phyloP scores from a whole-genome alignment of 2,113 vertebrate species.

The Zosterops lateralis region DNA sequence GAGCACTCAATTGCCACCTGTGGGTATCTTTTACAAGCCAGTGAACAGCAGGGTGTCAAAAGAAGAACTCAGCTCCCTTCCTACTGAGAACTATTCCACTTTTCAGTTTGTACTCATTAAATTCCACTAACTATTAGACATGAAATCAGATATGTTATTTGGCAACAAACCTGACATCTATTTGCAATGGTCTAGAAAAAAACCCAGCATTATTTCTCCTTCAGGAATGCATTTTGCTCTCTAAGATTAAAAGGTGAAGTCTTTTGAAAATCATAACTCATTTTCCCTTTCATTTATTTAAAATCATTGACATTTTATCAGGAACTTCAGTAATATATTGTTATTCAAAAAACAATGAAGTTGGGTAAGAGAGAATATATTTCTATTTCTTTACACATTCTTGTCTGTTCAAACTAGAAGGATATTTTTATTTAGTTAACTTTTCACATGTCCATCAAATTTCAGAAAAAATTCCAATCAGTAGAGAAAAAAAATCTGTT shows the following conservation, averaged over 20 bases:
- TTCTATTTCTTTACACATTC: background rate
- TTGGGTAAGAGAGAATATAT: background rate
- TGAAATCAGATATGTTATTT: slow-evolving; percentile 14
- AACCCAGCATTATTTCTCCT: background rate
- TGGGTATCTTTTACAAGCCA: background rate
- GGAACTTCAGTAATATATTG: background rate
- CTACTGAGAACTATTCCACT: background rate
- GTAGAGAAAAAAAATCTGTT: background rate
- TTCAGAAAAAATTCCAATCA: background rate
- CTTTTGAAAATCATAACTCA: background rate
- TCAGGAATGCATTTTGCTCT: background rate
- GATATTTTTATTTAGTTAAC: background rate
- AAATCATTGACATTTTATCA: background rate
- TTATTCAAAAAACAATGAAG: background rate
- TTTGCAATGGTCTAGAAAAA: background rate
- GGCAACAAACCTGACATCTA: background rate
- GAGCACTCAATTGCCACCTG: background rate
- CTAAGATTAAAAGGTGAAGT: background rate
- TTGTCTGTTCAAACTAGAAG: background rate
- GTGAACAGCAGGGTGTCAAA: background rate
- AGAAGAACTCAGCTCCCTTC: background rate
- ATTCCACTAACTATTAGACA: slow-evolving; percentile 34
- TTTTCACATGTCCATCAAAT: background rate
- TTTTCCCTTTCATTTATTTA: background rate
- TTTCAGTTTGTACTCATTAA: slow-evolving; percentile 38